Conservation (phyloP, 2,113 vertebrate genomes). For the Sminthopsis crassicaudata region DNA sequence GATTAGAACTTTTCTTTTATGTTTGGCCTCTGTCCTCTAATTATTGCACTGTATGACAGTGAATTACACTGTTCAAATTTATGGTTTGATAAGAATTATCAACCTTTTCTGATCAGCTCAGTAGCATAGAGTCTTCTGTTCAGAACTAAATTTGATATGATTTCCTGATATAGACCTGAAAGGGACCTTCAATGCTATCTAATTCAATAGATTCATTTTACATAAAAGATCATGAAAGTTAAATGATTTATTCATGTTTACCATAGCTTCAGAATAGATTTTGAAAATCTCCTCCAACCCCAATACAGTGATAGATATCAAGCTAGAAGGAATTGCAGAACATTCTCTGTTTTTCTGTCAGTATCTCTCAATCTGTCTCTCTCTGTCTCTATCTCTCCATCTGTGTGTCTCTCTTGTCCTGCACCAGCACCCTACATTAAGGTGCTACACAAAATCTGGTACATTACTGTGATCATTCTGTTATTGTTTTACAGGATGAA, state of each 20-base stretch:
- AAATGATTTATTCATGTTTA: neutral
- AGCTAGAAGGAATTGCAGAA: neutral
- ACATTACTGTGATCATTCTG: neutral
- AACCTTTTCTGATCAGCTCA: neutral
- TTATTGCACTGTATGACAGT: neutral
- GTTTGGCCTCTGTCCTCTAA: neutral
- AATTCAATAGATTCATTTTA: neutral
- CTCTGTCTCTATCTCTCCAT: no score
- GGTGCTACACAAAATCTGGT: neutral
- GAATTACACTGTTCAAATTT: neutral
- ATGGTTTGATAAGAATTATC: neutral
- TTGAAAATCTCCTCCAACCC: neutral
- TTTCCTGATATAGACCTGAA: neutral
- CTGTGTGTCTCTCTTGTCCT: no score
- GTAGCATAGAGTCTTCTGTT: neutral
- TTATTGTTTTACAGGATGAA: neutral
- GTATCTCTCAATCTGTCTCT: no score
- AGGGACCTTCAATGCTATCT: neutral
- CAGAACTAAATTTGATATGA: neutral
- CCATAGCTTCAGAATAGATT: neutral
- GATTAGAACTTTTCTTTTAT: neutral
- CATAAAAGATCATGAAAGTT: neutral
- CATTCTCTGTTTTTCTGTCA: no score
- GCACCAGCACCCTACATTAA: neutral
- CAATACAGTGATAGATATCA: neutral